These are phyloP conservation scores for Myotis daubentonii DNA, from an alignment of 2,797 vertebrate genomes.

Conservation along the genomic window DNA sequence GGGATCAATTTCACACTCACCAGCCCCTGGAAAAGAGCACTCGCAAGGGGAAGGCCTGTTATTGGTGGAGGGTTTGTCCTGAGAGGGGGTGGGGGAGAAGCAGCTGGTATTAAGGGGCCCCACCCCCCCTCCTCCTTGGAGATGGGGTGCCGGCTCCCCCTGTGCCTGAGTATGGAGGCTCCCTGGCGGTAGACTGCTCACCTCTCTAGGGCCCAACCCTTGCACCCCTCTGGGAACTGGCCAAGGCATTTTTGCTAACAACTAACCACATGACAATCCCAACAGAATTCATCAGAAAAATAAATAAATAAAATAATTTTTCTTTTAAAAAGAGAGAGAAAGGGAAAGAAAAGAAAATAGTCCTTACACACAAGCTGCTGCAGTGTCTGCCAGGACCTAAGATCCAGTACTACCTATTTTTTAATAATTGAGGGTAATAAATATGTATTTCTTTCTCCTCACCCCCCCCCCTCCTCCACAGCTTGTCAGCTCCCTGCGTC, in stretches of 20 bases:
- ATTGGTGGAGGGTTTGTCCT: neutral
- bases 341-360: constrained; percentile 78
- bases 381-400: constrained; percentile 86
- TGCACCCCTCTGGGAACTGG: constrained; percentile 54
- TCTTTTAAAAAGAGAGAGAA: constrained; percentile 47
- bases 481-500: constrained; percentile 88
- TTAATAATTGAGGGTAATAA: constrained; percentile 91
- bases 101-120: neutral
- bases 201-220: neutral
- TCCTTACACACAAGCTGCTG: constrained; percentile 81
- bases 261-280: constrained; percentile 81
- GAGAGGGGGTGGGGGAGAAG: neutral
- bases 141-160: neutral
- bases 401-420: constrained; percentile 88
- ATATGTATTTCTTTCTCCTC: constrained; percentile 90
- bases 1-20: constrained; percentile 16
- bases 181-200: neutral
- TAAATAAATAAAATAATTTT: neutral
- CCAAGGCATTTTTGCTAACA: constrained; percentile 81
- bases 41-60: neutral
- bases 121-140: neutral
- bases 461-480: constrained; percentile 77
- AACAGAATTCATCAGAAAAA: constrained; percentile 78
- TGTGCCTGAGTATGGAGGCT: neutral
- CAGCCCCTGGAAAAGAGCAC: constrained; percentile 49